Percentiles rank a stretch among this genome's conserved stretches.
These are phyloP conservation scores for Pteropus alecto DNA, from an alignment of 2,113 vertebrate species.

Conservation along the genomic window DNA sequence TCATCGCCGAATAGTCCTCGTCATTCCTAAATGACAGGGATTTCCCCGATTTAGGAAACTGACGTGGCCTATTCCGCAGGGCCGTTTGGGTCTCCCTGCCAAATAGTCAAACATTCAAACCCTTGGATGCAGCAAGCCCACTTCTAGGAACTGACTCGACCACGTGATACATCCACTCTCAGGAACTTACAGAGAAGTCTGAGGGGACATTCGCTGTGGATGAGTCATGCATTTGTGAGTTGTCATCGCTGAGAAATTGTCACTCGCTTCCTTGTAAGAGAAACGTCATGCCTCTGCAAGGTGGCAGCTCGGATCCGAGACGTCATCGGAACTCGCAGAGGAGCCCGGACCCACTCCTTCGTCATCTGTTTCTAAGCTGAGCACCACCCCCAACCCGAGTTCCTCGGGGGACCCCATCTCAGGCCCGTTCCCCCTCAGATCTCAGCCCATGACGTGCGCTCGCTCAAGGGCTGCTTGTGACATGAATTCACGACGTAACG, in stretches of 20 bases:
- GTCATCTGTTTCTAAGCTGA: not conserved
- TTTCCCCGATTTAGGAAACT: not conserved
- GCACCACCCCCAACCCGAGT: not conserved
- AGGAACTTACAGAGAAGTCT: not conserved
- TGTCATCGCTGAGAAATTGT: not conserved
- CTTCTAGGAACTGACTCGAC: not conserved
- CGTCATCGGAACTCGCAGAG: not conserved
- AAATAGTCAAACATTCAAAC: not conserved
- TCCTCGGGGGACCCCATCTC: not conserved
- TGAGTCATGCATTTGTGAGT: not conserved
- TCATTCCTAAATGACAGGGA: not conserved
- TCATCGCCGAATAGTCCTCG: not conserved
- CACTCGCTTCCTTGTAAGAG: not conserved
- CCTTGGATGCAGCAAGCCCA: not conserved
- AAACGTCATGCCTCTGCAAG: not conserved
- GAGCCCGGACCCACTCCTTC: not conserved
- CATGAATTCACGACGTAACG: not conserved
- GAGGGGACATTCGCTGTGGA: not conserved
- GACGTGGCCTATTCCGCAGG: not conserved
- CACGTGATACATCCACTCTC: not conserved
- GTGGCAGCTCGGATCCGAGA: not conserved
- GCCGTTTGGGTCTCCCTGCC: not conserved
- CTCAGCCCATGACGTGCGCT: rapidly evolving
- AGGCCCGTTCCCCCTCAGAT: not conserved
- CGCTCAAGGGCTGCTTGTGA: not conserved